A percentile compares a stretch with the other conserved stretches of the same genome.
Evolutionary conservation across 2,888 invertebrate genomes (phyloP).

Genomic region (Brachynemurus nebulosus): DNA sequence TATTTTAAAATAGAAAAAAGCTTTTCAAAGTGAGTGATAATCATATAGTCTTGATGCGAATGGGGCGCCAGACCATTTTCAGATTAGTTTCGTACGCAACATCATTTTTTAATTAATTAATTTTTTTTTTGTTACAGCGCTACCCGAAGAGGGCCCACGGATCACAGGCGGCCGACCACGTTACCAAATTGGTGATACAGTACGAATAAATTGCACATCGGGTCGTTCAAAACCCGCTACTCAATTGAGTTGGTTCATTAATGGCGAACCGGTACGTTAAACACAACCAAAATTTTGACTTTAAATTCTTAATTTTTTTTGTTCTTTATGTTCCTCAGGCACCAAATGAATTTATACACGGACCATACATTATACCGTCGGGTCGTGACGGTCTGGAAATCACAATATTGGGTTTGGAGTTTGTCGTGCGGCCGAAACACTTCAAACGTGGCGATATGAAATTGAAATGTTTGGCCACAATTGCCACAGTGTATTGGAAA

Average conservation of each 20-base stretch:
- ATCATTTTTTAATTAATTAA: too few species aligned
- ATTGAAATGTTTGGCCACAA: slow-evolving; percentile 77
- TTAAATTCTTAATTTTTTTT: background rate
- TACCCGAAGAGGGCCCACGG: slow-evolving; percentile 68
- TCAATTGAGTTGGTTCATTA: slow-evolving; percentile 74
- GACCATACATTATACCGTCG: slow-evolving; percentile 38
- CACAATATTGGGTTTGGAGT: slow-evolving; percentile 62
- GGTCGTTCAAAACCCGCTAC: slow-evolving; percentile 71
- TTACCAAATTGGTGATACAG: slow-evolving; percentile 69
- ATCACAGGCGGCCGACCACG: slow-evolving; percentile 67
- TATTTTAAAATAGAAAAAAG: too few species aligned
- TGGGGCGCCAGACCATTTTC: too few species aligned
- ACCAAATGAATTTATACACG: background rate
- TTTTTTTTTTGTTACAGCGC: slow-evolving; percentile 47
- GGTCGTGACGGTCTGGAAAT: slow-evolving; percentile 57
- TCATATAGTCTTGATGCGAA: too few species aligned
- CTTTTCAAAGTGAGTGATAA: too few species aligned
- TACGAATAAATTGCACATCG: slow-evolving; percentile 74
- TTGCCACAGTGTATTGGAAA: slow-evolving; percentile 73
- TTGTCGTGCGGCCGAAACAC: slow-evolving; percentile 65
- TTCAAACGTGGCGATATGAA: slow-evolving; percentile 76
- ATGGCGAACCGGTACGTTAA: slow-evolving; percentile 55
- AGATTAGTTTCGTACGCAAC: too few species aligned
- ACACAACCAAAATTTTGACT: too few species aligned
- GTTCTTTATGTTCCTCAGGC: slow-evolving; percentile 1